Evolutionary conservation across 1,140 invertebrate genomes (phyloP), one percentile per base, ranked within the genome.

Genomic region (Drosophila lowei): DNA sequence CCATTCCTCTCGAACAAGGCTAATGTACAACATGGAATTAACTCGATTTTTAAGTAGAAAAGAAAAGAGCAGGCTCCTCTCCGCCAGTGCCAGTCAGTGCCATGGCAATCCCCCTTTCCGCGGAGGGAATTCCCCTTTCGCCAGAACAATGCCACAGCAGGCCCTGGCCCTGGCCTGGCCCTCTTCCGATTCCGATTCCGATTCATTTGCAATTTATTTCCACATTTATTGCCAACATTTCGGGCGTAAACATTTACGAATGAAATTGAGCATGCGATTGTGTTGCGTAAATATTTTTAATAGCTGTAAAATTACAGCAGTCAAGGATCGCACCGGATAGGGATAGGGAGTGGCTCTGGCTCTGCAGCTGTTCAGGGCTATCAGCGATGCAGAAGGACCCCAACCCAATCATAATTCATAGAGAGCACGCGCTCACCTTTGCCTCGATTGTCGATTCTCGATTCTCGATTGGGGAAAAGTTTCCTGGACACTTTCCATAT

Each of bases 231-330:
- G 18, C 1, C 9, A 60, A 13, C 38, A 5, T 18, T 43, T 53
- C 44, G 18, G 47, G 30, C 50, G 53, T 47, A 54, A 66, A 72
- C 50, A 61, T 58, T 49, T 56, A 11, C 30, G 54, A 62, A 52
- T 54, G 44, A 72, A 76, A 72, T 76, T 72, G 72, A 72, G 48
- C 75, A 72, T 58, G 58, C 57, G 66, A 75, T 75, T 64, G 65
- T 62, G 38, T 25, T 43, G 58, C 64, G 58, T 56, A 15, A 72
- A 61, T 60, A 63, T 72, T 62, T 57, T 76, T 48, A 78, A 63
- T 58, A 50, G 62, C 47, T 42, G 46, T 49, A 46, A 59, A 78
- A 72, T 41, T 56, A 41, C 50, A 60, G 16, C 13, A 41, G 44
- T 15, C 42, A n/a, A 21, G 38, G 30, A 30, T 62, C 16, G 25